phyloP scores from a whole-genome alignment of 2,797 vertebrate species.

The Arnoldichthys spilopterus region DNA sequence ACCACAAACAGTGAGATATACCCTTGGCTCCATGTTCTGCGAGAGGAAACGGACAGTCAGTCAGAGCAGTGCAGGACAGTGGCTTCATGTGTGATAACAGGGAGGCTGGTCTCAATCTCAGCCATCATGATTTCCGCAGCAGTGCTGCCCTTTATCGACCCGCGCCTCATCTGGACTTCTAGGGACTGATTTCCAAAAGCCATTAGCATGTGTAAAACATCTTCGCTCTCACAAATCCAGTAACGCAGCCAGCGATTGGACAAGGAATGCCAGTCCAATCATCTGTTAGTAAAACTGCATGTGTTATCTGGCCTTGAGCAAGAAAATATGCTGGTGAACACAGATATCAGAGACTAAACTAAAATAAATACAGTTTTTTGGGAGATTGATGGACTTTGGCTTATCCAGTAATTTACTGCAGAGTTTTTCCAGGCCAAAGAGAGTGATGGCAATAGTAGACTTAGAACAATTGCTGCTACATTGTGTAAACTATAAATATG shows the following conservation, averaged over 20 bases:
- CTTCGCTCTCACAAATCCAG: neutral
- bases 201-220: neutral
- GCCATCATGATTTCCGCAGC: neutral
- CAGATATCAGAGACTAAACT: neutral
- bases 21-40: conserved; percentile 2
- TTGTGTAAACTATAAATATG: no score
- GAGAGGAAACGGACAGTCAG: conserved; percentile 12
- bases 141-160: neutral
- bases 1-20: no score
- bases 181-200: neutral
- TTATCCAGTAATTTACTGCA: neutral
- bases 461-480: no score
- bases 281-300: neutral
- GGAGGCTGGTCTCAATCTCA: neutral
- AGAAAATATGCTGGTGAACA: neutral
- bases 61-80: neutral
- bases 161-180: neutral
- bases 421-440: no score
- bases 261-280: neutral
- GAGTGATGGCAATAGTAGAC: no score
- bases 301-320: conserved; percentile 2
- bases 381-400: no score
- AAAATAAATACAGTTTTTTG: neutral
- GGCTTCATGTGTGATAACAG: neutral
- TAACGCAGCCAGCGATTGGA: neutral